Base-by-base conservation (phyloP, 2,797 vertebrate genomes). In the Leptodactylus fallax region DNA sequence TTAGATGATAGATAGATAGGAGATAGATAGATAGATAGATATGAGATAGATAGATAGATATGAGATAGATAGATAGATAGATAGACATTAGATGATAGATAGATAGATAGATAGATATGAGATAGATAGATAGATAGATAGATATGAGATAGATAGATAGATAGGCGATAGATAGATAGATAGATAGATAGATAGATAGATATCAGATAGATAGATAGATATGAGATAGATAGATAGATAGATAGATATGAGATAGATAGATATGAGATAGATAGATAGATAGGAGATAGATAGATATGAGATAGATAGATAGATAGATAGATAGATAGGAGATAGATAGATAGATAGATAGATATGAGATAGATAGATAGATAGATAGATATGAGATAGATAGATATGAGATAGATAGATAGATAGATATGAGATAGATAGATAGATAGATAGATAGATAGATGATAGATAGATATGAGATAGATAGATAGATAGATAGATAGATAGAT, bases 261-360 rank as follows among this genome's bases (percentile, higher is more conserved):
- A 47, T 72, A n/a, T n/a, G n/a, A 45, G 36, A 47, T 45, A 72
- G 69, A 19, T 19, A 10, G 36, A 17, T 45, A 72, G 69, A 72
- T 47, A 45, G 36, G 8, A 47, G 17, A 72, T 74, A 10, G 17
- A 67, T 17, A 67, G 65, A 67, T 27, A 27, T 1, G 36, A 36
- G 65, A 67, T 27, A 67, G 65, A 67, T 27, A 67, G 65, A 67
- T 63, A n/a, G n/a, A n/a, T n/a, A n/a, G n/a, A n/a, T n/a, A n/a
- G n/a, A n/a, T n/a, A n/a, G n/a, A n/a, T n/a, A 21, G 60, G 2
- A 9, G 12, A 4, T 13, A 65, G 9, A 8, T n/a, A 65, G 21
- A 23, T 23, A 67, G 10, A 25, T 25, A 27, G 23, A 23, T 10
- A 65, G 21, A 67, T 25, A 27, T 25, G 11, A 67, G 23, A 65